Evolutionary conservation across 2,888 invertebrate genomes (phyloP).

Genomic region (Ornithoptera priamus): DNA sequence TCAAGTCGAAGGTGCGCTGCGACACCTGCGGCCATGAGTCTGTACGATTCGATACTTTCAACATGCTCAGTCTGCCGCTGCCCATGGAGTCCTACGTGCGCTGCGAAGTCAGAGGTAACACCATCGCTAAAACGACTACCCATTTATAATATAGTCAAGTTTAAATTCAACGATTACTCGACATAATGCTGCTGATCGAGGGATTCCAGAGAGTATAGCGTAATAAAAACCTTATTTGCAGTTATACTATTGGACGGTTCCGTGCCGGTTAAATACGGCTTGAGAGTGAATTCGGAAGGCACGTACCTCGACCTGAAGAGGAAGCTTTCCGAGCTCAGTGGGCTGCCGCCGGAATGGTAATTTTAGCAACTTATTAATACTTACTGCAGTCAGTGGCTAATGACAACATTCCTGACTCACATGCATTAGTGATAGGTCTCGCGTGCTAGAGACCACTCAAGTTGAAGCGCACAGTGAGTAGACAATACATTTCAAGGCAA

Average conservation of each 20-base stretch:
- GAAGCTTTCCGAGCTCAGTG: constrained; percentile 83
- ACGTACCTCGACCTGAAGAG: constrained; percentile 88
- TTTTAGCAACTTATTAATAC: constrained; percentile 34
- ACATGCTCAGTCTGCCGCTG: constrained; percentile 92
- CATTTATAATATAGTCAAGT: too few species aligned
- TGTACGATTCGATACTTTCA: constrained; percentile 95
- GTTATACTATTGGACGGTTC: constrained; percentile 90
- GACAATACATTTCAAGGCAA: too few species aligned
- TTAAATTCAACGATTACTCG: too few species aligned
- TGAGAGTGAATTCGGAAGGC: constrained; percentile 90
- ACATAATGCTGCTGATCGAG: too few species aligned
- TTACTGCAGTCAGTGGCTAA: too few species aligned
- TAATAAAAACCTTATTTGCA: constrained; percentile 42
- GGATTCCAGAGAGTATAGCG: too few species aligned
- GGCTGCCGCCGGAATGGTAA: constrained; percentile 70
- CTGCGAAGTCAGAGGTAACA: constrained; percentile 86
- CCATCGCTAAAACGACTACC: too few species aligned
- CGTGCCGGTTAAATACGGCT: constrained; percentile 90
- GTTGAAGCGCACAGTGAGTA: too few species aligned
- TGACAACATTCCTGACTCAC: too few species aligned
- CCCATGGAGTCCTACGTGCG: constrained; percentile 93
- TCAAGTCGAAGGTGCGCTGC: constrained; percentile 93
- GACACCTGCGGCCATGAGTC: constrained; percentile 90
- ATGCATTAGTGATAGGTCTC: too few species aligned
- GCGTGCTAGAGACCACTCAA: too few species aligned